Evolutionary conservation across 2,113 vertebrate species (phyloP).

Genomic region (Gopherus flavomarginatus): DNA sequence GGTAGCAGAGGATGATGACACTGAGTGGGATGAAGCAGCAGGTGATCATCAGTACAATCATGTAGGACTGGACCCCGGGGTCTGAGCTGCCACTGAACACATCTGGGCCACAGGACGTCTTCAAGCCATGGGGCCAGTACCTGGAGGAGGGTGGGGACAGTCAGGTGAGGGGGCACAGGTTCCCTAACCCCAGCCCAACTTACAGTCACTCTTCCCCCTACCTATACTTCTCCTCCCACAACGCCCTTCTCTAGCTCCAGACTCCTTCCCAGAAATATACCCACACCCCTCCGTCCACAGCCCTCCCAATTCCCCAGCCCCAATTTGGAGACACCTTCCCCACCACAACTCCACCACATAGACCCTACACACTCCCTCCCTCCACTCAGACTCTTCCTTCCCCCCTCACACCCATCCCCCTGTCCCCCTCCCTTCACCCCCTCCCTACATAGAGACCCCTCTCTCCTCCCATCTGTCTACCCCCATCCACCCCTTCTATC

Average conservation of each 20-base stretch:
- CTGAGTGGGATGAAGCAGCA: conserved; percentile 84
- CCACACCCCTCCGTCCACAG: no score
- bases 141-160: conserved; percentile 60
- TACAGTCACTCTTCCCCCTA: neutral
- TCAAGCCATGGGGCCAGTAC: conserved; percentile 92
- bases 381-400: neutral
- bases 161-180: neutral
- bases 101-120: conserved; percentile 92
- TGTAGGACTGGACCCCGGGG: conserved; percentile 87
- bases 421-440: neutral
- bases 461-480: no score
- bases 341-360: no score
- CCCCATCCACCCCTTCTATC: no score
- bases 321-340: no score
- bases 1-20: conserved; percentile 87
- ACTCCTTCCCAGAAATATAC: neutral
- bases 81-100: conserved; percentile 89
- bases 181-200: neutral
- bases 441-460: no score
- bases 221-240: no score
- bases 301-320: no score
- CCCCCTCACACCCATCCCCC: no score
- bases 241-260: no score
- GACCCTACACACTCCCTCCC: neutral
- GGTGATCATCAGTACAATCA: conserved; percentile 87